Conservation (phyloP, 2,113 vertebrate genomes). For the Haliaeetus leucogaster region DNA sequence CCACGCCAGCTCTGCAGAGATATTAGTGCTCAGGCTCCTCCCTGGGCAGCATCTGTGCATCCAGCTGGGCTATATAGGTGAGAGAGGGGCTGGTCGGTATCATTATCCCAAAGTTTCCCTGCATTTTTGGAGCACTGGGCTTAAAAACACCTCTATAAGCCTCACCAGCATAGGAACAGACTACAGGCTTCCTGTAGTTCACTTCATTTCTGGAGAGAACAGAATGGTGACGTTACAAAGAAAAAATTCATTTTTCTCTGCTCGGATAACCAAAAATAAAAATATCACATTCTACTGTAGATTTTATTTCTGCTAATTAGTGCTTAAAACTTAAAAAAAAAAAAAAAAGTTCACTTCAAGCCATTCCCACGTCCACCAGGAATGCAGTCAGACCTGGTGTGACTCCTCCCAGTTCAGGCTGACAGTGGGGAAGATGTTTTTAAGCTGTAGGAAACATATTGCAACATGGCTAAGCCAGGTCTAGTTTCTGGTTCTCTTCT, state of each 20-base stretch:
- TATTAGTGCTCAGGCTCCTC: neutral
- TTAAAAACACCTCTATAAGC: neutral
- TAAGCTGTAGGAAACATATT: neutral
- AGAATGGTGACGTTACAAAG: accelerated
- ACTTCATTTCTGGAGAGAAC: neutral
- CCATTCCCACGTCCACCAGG: neutral
- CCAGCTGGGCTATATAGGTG: neutral
- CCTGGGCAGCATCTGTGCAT: neutral
- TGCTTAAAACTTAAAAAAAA: neutral
- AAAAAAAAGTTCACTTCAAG: neutral
- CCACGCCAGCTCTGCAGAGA: accelerated
- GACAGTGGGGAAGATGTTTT: neutral
- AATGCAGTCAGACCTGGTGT: neutral
- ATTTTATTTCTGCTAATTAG: neutral
- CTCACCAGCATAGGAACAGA: neutral
- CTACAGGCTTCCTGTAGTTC: neutral
- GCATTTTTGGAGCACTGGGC: neutral
- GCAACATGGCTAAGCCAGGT: accelerated
- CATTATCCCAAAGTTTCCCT: neutral
- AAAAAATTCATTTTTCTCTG: neutral
- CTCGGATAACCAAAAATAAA: neutral
- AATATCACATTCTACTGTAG: accelerated
- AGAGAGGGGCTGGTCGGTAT: neutral
- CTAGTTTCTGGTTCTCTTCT: neutral
- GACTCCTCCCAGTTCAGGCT: neutral